Conservation (phyloP, 2,797 vertebrate genomes). For the Petrocephalus schoutedeni region DNA sequence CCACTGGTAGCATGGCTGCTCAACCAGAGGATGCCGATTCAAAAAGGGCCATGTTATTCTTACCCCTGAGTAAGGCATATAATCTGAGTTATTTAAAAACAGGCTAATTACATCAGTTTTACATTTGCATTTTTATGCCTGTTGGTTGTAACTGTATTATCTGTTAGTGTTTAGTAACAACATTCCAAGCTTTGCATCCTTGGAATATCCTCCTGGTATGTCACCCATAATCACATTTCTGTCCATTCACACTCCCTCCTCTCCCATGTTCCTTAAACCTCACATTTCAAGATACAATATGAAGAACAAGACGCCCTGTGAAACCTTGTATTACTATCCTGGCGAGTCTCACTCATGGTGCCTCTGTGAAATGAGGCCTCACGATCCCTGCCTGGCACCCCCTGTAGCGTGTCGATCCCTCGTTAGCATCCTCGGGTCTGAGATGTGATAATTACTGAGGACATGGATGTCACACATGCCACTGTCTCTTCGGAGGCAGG, state of each 20-base stretch:
- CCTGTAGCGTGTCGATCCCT: neutral
- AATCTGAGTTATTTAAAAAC: neutral
- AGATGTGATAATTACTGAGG: slow-evolving; percentile 17
- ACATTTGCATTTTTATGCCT: neutral
- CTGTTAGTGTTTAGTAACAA: neutral
- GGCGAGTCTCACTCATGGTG: neutral
- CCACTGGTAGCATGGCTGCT: neutral
- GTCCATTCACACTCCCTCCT: neutral
- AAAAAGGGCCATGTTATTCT: neutral
- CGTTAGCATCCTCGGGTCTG: neutral
- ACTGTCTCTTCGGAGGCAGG: neutral
- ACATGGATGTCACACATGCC: neutral
- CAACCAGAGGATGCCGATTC: neutral
- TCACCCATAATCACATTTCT: neutral
- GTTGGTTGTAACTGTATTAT: neutral
- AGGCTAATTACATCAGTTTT: neutral
- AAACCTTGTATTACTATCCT: neutral
- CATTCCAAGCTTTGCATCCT: neutral
- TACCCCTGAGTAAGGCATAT: neutral
- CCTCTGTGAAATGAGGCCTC: neutral
- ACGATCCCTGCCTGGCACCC: neutral
- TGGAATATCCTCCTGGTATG: neutral
- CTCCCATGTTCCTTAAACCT: neutral
- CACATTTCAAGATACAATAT: neutral
- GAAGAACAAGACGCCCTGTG: neutral